Base-by-base conservation (phyloP, 2,113 vertebrate genomes). In the Ptilorrhoa leucosticta region DNA sequence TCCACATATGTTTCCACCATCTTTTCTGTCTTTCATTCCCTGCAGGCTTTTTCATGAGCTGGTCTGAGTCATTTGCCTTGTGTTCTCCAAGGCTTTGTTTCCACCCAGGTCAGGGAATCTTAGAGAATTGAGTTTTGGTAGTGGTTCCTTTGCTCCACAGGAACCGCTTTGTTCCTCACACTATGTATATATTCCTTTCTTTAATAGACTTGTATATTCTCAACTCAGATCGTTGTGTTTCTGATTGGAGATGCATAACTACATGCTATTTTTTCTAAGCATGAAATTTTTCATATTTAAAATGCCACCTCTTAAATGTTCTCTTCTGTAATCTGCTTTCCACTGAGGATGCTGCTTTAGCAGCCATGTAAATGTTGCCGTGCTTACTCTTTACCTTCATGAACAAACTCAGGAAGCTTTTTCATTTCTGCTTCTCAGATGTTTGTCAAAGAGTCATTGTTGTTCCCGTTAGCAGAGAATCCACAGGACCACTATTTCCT, bases 111-210 rank as follows among this genome's bases (percentile, higher is more conserved):
- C 47, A 82, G 73, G 90, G 82, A 65, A 15, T 39, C 45, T 22
- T 37, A n/a, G n/a, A 40, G 30, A 61, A 54, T 5, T 40, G 12
- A 50, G 26, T 1, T 82, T 81, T 42, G 16, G 33, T 92, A 30
- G 60, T 20, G 13, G n/a, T 37, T 93, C 33, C 44, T 53, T 64
- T 91, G 44, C 24, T 86, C 30, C 58, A 20, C 33, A 35, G 58
- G 40, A 87, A 33, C 20, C 0, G 0, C 44, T 60, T 88, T 80
- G 28, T 21, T 71, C 57, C 48, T 72, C 0, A 0, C 11, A 48
- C 10, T 13, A 13, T 10, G 28, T 61, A 12, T 40, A 7, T 73
- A 16, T 58, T 75, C 23, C 37, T 63, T 75, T 73, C 12, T 33
- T 73, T 37, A 42, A 80, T 2, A 57, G 17, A 48, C 20, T 78